Conservation (phyloP, 2,113 vertebrate genomes). For the Hylia prasina region DNA sequence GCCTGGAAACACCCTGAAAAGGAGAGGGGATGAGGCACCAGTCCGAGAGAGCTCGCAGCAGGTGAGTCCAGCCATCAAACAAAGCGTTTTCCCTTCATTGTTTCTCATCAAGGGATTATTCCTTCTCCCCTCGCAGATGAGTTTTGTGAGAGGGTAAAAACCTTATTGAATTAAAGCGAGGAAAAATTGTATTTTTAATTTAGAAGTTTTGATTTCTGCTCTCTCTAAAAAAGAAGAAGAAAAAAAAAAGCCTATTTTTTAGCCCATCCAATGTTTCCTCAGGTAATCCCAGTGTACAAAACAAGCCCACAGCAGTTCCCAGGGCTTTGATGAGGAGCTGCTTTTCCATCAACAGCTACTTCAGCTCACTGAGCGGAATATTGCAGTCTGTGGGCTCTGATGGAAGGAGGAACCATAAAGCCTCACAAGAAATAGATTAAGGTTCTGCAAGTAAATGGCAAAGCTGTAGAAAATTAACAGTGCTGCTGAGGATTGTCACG, state of each 20-base stretch:
- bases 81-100: neutral
- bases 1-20: fast-evolving
- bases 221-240: neutral
- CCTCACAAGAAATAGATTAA: neutral
- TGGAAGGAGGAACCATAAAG: neutral
- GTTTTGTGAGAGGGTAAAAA: neutral
- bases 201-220: neutral
- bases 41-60: neutral
- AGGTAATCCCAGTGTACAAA: neutral
- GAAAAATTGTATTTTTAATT: neutral
- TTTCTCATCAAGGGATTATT: neutral
- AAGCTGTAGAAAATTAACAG: neutral
- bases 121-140: neutral
- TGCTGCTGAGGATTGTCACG: neutral
- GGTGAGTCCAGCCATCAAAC: neutral
- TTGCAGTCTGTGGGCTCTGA: neutral
- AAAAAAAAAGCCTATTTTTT: neutral
- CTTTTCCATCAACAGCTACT: neutral
- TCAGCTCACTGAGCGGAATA: slow-evolving; percentile 40
- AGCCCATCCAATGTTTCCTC: neutral
- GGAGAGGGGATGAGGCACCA: neutral
- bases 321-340: neutral
- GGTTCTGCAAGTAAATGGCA: neutral
- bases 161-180: neutral
- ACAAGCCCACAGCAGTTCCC: neutral